These are phyloP conservation scores for Harpegnathos saltator DNA, from an alignment of 1,140 invertebrate genomes.

Conservation along the genomic window DNA sequence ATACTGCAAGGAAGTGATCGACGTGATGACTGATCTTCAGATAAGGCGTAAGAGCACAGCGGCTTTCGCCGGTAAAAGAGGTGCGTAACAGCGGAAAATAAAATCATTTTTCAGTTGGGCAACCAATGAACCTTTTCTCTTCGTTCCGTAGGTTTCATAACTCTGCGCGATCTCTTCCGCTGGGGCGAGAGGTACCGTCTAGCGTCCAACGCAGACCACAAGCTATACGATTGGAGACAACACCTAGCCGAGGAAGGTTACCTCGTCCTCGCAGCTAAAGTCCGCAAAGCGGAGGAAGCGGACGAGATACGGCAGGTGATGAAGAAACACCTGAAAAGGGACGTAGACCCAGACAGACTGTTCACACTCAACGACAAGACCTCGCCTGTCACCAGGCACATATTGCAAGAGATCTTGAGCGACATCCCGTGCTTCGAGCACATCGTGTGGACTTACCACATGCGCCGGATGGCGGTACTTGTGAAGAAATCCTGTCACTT, in stretches of 20 bases:
- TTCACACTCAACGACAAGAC: slow-evolving; percentile 92
- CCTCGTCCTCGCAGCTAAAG: slow-evolving; percentile 96
- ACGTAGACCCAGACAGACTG: slow-evolving; percentile 90
- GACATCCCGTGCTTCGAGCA: slow-evolving; percentile 89
- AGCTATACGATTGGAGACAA: slow-evolving; percentile 98
- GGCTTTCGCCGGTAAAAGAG: slow-evolving; percentile 96
- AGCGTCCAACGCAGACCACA: slow-evolving; percentile 87
- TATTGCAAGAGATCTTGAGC: slow-evolving; percentile 89
- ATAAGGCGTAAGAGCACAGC: slow-evolving; percentile 93
- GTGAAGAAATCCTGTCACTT: slow-evolving; percentile 96
- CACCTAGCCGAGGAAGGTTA: slow-evolving; percentile 99
- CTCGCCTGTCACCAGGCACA: slow-evolving; percentile 91
- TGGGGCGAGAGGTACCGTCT: slow-evolving; percentile 98
- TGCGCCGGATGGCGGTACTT: slow-evolving; percentile 96
- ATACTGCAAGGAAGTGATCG: slow-evolving; percentile 97
- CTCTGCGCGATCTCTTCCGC: slow-evolving; percentile 97
- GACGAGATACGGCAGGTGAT: slow-evolving; percentile 92
- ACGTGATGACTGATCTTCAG: slow-evolving; percentile 96
- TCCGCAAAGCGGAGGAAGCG: slow-evolving; percentile 93
- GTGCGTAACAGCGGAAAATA: slow-evolving; percentile 79
- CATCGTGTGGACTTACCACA: slow-evolving; percentile 97
- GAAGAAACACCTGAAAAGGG: slow-evolving; percentile 94
- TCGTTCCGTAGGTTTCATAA: slow-evolving; percentile 91
- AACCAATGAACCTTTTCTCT: not conserved
- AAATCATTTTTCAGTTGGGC: not conserved